Evolutionary conservation across 2,797 vertebrate species (phyloP).

Genomic region (Urocyon cinereoargenteus): DNA sequence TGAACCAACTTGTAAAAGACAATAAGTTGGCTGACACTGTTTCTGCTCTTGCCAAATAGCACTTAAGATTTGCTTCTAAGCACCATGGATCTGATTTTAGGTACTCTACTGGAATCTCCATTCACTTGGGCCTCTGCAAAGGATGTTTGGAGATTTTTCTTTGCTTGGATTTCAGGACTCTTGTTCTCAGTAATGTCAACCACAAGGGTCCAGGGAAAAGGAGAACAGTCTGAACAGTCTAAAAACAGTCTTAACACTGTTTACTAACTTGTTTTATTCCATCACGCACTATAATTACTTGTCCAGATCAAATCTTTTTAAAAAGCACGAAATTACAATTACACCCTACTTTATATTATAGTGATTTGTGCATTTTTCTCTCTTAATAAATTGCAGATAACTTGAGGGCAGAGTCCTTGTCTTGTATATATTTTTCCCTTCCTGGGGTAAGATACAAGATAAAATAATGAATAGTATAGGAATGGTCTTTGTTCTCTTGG

Average conservation of each 20-base stretch:
- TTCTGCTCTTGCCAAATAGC: neutral
- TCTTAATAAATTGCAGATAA: neutral
- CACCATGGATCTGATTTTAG: neutral
- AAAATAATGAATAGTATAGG: neutral
- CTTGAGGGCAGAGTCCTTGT: neutral
- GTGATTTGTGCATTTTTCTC: neutral
- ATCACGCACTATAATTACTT: neutral
- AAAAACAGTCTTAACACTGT: neutral
- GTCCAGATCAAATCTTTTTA: neutral
- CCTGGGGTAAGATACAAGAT: neutral
- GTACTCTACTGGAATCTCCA: neutral
- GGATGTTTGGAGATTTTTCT: neutral
- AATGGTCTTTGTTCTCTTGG: neutral
- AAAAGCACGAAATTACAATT: neutral
- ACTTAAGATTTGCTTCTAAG: neutral
- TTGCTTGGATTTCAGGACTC: neutral
- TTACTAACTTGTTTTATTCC: neutral
- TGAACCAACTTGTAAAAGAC: conserved; percentile 17
- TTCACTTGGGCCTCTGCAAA: neutral
- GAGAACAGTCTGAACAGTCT: neutral
- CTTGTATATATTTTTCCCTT: neutral
- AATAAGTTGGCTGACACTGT: neutral
- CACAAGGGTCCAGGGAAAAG: neutral
- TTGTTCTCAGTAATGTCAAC: neutral
- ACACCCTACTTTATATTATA: neutral